Percentiles rank a stretch among this genome's conserved stretches.
These are phyloP conservation scores for Drosophila tropicalis DNA, from an alignment of 1,140 invertebrate genomes.

Conservation along the genomic window DNA sequence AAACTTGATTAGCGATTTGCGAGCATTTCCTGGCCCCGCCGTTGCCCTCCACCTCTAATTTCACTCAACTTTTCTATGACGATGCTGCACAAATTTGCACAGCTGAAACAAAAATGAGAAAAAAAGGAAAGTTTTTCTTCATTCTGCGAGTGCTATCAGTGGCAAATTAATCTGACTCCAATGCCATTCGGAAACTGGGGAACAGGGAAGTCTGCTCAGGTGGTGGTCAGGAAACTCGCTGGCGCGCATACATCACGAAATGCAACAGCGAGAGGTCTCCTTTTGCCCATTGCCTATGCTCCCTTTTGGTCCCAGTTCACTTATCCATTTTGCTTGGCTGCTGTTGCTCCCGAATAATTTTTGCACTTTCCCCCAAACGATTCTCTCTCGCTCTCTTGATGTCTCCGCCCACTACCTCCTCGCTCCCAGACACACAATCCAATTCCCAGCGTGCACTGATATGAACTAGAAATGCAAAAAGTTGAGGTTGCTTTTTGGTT, in stretches of 20 bases:
- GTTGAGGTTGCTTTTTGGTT: conserved; percentile 14
- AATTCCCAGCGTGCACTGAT: conserved; percentile 46
- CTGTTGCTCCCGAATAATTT: conserved; percentile 50
- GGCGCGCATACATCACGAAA: conserved; percentile 62
- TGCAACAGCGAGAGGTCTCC: conserved; percentile 40
- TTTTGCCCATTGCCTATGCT: conserved; percentile 21
- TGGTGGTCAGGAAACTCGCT: conserved; percentile 35
- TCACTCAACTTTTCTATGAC: conserved; percentile 64
- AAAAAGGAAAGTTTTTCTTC: conserved; percentile 21
- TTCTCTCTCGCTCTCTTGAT: not conserved
- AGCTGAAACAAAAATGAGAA: conserved; percentile 42
- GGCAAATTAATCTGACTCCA: conserved; percentile 61
- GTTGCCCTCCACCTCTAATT: conserved; percentile 33
- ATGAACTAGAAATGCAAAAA: conserved; percentile 25
- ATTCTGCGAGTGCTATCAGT: conserved; percentile 40
- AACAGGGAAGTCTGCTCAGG: conserved; percentile 36
- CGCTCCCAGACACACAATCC: conserved; percentile 21
- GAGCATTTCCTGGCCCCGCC: conserved; percentile 27
- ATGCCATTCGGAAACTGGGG: conserved; percentile 42
- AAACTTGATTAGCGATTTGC: conserved; percentile 72
- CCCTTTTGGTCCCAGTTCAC: conserved; percentile 63
- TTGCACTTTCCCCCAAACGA: conserved; percentile 34
- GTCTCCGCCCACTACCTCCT: not conserved
- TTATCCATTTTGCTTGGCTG: conserved; percentile 63
- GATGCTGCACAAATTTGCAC: conserved; percentile 59